Base-by-base conservation (phyloP, 2,797 vertebrate species). In the Tapirus indicus region DNA sequence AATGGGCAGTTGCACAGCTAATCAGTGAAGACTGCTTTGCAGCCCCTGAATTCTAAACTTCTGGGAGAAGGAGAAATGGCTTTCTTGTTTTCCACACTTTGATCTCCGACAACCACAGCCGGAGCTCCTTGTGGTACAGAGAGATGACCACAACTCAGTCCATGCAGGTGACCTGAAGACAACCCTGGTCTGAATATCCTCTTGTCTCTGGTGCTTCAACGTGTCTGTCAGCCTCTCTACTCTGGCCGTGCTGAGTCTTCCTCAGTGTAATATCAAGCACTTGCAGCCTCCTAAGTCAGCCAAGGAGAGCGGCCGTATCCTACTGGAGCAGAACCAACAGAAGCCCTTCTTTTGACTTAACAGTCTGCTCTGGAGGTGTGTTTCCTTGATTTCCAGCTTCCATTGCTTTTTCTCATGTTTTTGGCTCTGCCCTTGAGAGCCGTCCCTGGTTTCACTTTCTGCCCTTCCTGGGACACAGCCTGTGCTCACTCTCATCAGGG, bases 251-350 rank as follows among this genome's bases (percentile, higher is more conserved):
- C 27, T 4, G 32, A 6, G 41, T 18, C 64, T 21, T 3, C 9
- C 54, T 14, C n/a, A 7, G 1, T 13, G 7, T 5, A 6, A 5
- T 2, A 1, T 4, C 47, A 11, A 4, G 27, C 52, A 0, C 13
- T 11, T 0, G 14, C 18, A 17, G n/a, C 0, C 0, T 20, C 9
- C 68, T 4, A 0, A 1, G 32, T 12, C 4, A 2, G 32, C 38
- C 2, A 0, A 0, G 44, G 32, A 10, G 27, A 2, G 13, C 0
- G 52, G 52, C 41, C 0, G 0, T 2, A 5, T 14, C 77, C 1
- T 10, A 1, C 14, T 6, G 20, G 0, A 1, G 13, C 9, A 1
- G 13, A 0, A 10, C 23, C 35, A 0, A 0, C 0, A 6, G 7
- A 16, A n/a, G 17, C 35, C 71, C 8, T 10, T 11, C 32, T 6